Conservation (phyloP, 2,888 invertebrate genomes). For the Torymus tubicola region DNA sequence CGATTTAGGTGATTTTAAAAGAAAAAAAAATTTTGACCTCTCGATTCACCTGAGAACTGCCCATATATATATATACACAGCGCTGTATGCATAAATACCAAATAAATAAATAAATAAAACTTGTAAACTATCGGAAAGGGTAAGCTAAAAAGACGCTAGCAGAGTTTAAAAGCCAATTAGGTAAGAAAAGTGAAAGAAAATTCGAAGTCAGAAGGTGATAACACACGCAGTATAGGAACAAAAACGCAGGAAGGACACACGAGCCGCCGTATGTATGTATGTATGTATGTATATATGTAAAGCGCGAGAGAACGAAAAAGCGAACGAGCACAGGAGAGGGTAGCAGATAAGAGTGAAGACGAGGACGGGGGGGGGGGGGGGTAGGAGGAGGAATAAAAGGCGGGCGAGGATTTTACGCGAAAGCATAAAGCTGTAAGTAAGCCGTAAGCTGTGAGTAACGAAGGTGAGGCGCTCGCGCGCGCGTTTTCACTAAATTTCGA, state of each 20-base stretch:
- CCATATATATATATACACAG: no score
- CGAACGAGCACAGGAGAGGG: neutral
- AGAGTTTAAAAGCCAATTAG: slow-evolving; percentile 54
- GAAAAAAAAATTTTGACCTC: no score
- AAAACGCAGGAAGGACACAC: no score
- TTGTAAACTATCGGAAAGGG: no score
- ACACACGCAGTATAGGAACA: no score
- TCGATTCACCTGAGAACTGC: no score
- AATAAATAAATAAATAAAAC: no score
- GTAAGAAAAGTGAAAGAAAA: slow-evolving; percentile 45
- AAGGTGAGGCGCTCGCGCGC: slow-evolving; percentile 42
- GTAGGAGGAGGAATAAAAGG: slow-evolving; percentile 8
- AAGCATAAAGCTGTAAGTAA: slow-evolving; percentile 60
- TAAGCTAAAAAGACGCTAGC: neutral
- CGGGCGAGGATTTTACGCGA: slow-evolving; percentile 55
- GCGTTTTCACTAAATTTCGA: slow-evolving; percentile 61
- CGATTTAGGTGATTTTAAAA: no score
- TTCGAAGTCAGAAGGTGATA: slow-evolving; percentile 33
- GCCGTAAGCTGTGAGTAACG: slow-evolving; percentile 60
- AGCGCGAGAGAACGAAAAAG: neutral
- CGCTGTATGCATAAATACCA: no score
- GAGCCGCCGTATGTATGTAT: no score
- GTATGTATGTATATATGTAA: no score
- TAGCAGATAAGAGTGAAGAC: slow-evolving; percentile 10
- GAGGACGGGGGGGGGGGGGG: neutral